Conservation (phyloP, 2,888 invertebrate species). For the Agapetus fuscipes region DNA sequence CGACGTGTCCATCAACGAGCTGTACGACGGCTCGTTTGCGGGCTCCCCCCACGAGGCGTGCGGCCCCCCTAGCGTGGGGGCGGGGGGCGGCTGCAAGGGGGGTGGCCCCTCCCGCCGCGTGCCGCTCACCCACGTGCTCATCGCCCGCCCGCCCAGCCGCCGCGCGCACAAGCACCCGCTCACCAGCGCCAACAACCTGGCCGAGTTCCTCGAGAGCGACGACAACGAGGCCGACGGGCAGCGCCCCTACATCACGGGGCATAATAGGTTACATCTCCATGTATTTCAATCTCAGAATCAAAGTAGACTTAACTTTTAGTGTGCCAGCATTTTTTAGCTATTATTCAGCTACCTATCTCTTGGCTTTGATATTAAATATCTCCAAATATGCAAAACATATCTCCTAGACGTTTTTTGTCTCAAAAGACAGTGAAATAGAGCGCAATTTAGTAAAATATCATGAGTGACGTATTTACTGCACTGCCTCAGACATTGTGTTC, state of each 20-base stretch:
- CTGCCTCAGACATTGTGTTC: too few relatives aligned
- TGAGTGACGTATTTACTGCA: too few relatives aligned
- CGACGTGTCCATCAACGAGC: constrained; percentile 91
- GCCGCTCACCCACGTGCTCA: constrained; percentile 49
- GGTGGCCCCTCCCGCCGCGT: constrained; percentile 69
- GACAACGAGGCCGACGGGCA: constrained; percentile 76
- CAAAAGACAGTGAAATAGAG: too few relatives aligned
- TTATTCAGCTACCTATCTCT: too few relatives aligned
- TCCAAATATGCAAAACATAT: too few relatives aligned
- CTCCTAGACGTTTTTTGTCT: too few relatives aligned
- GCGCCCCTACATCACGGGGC: constrained; percentile 82
- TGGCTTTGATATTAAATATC: too few relatives aligned
- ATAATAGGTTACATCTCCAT: constrained; percentile 70
- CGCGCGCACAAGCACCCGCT: constrained; percentile 40
- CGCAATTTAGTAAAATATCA: too few relatives aligned
- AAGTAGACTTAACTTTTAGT: too few relatives aligned
- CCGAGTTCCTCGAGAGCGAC: constrained; percentile 82
- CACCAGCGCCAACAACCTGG: constrained; percentile 55
- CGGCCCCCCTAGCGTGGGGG: constrained; percentile 62
- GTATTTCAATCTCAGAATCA: too few relatives aligned
- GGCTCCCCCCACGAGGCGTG: constrained; percentile 87
- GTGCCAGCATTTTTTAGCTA: too few relatives aligned
- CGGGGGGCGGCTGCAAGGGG: too few relatives aligned
- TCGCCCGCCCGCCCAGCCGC: constrained; percentile 50
- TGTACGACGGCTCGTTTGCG: constrained; percentile 91